phyloP scores from a whole-genome alignment of 2,888 invertebrate genomes.

The Octonoba sinensis region DNA sequence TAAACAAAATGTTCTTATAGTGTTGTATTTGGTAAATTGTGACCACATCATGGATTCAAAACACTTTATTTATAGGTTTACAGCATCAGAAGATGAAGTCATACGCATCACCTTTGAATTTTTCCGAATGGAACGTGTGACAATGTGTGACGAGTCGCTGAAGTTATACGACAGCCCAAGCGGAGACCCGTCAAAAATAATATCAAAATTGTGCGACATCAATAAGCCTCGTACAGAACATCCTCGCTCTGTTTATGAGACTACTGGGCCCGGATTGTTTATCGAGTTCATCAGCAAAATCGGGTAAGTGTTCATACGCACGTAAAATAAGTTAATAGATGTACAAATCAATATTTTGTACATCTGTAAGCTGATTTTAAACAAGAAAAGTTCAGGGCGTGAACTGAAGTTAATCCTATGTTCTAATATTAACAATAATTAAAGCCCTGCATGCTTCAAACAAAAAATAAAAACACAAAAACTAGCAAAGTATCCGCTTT shows the following conservation, averaged over 20 bases:
- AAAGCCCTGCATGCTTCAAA: too few species aligned
- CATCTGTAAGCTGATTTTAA: too few species aligned
- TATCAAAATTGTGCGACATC: conserved; percentile 94
- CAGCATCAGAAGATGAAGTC: conserved; percentile 80
- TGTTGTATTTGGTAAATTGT: too few species aligned
- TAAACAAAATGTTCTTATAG: too few species aligned
- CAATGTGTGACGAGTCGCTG: conserved; percentile 73
- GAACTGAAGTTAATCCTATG: too few species aligned
- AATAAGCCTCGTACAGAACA: conserved; percentile 64
- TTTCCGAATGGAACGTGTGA: conserved; percentile 66
- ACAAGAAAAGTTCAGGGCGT: too few species aligned
- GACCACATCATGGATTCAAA: too few species aligned
- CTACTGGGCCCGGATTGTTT: conserved; percentile 64
- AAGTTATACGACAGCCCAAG: conserved; percentile 89
- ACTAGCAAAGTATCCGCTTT: too few species aligned
- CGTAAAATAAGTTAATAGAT: too few species aligned
- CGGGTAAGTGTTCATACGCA: conserved; percentile 74
- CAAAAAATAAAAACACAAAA: too few species aligned
- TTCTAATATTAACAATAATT: too few species aligned
- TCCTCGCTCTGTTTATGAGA: conserved; percentile 61
- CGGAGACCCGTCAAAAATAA: conserved; percentile 89
- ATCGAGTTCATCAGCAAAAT: conserved; percentile 79
- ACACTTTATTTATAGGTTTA: conserved; percentile 69
- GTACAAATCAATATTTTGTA: too few species aligned
- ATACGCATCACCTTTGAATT: conserved; percentile 85